Base-by-base conservation (phyloP, 2,888 invertebrate genomes). In the Pterostichus madidus region DNA sequence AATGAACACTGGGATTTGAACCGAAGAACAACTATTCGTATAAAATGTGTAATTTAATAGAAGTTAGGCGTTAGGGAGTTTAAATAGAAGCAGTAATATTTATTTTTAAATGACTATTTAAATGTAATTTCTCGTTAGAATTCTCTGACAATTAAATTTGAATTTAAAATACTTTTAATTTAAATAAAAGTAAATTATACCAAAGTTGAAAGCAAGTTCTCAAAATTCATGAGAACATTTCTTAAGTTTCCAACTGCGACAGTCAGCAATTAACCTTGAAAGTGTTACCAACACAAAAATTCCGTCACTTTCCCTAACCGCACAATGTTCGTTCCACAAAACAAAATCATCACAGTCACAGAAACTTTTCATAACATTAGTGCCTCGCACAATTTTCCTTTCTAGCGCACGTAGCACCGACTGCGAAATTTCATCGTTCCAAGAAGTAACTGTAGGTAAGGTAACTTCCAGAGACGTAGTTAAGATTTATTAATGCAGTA, bases 181-280 rank as follows among this genome's bases (percentile, higher is more conserved):
- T 64, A 64, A 64, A 64, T 64, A 35, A 64, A 64, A 64, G 13
- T 64, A 64, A 64, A 64, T 11, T 10, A 64, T 64, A 64, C 13
- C 64, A 64, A 64, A 11, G 64, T 71, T 71, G 68, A 44, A 44
- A 71, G 68, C 44, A 71, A 44, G 35, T 64, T 64, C 68, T 71
- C 44, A 44, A 71, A 61, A 71, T 71, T 44, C 68, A 71, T 71
- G 68, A 71, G 68, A 71, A 71, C 68, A 44, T 44, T 64, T 64
- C 59, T 64, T 39, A 64, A 64, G 64, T 64, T 44, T 68, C 8
- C 44, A 71, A 46, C 44, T 71, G 44, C n/a, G 44, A 15, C 64
- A 13, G 39, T 39, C 7, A 39, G 68, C 64, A 64, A 64, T 64
- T 64, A 64, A 64, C 68, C 68, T 71, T 71, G 68, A 71, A 71